Percentiles rank a stretch among this genome's conserved stretches.
phyloP scores from a whole-genome alignment of 2,113 vertebrate genomes.

The Esox niger region DNA sequence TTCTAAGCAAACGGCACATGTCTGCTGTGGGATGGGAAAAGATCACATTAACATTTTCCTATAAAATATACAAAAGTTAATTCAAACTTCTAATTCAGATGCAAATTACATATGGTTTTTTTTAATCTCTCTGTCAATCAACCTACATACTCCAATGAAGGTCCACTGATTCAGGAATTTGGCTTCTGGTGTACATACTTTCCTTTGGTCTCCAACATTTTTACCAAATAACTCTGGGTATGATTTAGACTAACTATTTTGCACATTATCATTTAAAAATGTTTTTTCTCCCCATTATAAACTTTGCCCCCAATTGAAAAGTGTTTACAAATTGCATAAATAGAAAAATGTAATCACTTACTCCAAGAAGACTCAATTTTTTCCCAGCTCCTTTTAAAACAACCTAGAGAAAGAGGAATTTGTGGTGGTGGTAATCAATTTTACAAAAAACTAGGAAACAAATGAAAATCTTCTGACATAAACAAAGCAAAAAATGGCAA shows the following conservation, averaged over 20 bases:
- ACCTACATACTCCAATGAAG: too few relatives aligned
- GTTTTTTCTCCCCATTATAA: too few relatives aligned
- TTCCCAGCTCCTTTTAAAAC: constrained; percentile 73
- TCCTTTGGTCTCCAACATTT: too few relatives aligned
- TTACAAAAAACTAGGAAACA: background rate
- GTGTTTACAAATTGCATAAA: background rate
- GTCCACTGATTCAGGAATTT: too few relatives aligned
- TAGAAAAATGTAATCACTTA: constrained; percentile 51
- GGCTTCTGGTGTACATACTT: too few relatives aligned
- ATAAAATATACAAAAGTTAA: too few relatives aligned
- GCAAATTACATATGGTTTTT: too few relatives aligned
- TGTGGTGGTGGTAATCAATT: background rate
- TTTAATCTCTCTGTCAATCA: too few relatives aligned
- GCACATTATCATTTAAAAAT: background rate
- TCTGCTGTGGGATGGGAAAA: constrained; percentile 62
- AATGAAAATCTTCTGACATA: constrained; percentile 3
- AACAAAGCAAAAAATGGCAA: background rate
- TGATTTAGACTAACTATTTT: too few relatives aligned
- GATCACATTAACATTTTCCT: background rate
- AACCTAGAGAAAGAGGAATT: constrained; percentile 54
- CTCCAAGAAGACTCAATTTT: constrained; percentile 75
- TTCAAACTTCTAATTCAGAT: too few relatives aligned
- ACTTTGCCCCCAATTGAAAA: background rate
- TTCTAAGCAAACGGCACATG: constrained; percentile 76
- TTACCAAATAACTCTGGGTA: too few relatives aligned